Evolutionary conservation across 2,888 invertebrate species (phyloP).

Genomic region (Zhuqinia jingwanae): DNA sequence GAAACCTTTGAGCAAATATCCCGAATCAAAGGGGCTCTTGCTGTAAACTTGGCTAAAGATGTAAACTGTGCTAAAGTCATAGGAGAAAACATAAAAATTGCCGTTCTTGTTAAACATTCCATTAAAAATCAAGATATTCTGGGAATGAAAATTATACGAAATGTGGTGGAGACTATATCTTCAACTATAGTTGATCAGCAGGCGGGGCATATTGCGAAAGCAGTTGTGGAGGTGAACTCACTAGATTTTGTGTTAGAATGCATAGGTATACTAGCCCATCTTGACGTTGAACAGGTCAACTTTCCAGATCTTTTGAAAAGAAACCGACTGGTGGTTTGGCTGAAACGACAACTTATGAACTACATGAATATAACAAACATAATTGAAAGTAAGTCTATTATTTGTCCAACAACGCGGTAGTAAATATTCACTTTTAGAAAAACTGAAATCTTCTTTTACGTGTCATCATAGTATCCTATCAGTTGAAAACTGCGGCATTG

Average conservation of each 20-base stretch:
- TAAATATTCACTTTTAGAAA: too few relatives aligned
- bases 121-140: constrained; percentile 64
- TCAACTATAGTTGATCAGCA: constrained; percentile 64
- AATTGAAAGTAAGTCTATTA: constrained; percentile 49
- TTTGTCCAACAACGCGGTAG: too few relatives aligned
- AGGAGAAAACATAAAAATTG: constrained; percentile 57
- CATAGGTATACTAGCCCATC: constrained; percentile 59
- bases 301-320: constrained; percentile 66
- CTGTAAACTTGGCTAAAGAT: constrained; percentile 66
- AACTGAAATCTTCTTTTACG: too few relatives aligned
- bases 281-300: constrained; percentile 54
- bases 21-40: constrained; percentile 61
- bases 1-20: constrained; percentile 49
- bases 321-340: constrained; percentile 67
- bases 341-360: constrained; percentile 66
- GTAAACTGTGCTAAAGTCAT: constrained; percentile 57
- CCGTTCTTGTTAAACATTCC: constrained; percentile 54
- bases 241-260: constrained; percentile 72
- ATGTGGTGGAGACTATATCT: constrained; percentile 55
- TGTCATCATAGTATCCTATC: constrained; percentile 51
- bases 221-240: constrained; percentile 61
- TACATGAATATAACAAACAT: constrained; percentile 66
- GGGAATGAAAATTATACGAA: constrained; percentile 73
- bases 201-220: constrained; percentile 69
- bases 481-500: constrained; percentile 56